A percentile compares a stretch with the other conserved stretches of the same genome.
phyloP scores from a whole-genome alignment of 1,140 invertebrate species.

The Meloidogyne exigua region DNA sequence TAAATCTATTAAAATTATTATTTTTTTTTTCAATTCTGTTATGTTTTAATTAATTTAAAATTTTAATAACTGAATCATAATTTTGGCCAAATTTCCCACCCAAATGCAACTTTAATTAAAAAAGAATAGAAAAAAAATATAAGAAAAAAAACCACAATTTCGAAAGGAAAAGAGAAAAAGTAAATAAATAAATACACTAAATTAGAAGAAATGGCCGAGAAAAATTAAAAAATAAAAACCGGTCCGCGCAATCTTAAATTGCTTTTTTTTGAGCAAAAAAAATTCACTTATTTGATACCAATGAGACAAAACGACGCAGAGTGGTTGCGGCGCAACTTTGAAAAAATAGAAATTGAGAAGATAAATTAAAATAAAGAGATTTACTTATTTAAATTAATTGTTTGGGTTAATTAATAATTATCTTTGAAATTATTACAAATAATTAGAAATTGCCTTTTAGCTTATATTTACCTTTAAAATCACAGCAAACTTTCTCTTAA shows the following conservation, averaged over 20 bases:
- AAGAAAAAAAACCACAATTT: not conserved
- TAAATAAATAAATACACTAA: not conserved
- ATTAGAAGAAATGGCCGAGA: constrained; percentile 4
- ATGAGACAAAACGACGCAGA: not conserved
- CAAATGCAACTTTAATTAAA: constrained; percentile 5
- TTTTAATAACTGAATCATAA: not conserved
- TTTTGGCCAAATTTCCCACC: not conserved
- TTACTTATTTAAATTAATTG: no score
- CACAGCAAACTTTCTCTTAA: no score
- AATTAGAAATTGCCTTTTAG: no score
- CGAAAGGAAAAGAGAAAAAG: not conserved
- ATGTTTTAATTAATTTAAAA: not conserved
- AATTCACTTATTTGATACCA: not conserved
- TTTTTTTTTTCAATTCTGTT: not conserved
- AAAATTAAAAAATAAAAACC: not conserved
- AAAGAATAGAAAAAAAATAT: not conserved
- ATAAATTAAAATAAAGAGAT: no score
- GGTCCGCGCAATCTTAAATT: not conserved
- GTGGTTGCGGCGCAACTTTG: not conserved
- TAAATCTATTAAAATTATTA: no score
- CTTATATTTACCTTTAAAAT: no score
- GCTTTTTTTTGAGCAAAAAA: not conserved
- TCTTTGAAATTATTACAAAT: no score
- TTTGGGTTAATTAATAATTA: no score
- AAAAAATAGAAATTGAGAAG: not conserved